Percentiles rank a stretch among this genome's conserved stretches.
These are phyloP conservation scores for Caenorhabditis inopinata DNA, from an alignment of 1,140 invertebrate genomes.

Conservation along the genomic window DNA sequence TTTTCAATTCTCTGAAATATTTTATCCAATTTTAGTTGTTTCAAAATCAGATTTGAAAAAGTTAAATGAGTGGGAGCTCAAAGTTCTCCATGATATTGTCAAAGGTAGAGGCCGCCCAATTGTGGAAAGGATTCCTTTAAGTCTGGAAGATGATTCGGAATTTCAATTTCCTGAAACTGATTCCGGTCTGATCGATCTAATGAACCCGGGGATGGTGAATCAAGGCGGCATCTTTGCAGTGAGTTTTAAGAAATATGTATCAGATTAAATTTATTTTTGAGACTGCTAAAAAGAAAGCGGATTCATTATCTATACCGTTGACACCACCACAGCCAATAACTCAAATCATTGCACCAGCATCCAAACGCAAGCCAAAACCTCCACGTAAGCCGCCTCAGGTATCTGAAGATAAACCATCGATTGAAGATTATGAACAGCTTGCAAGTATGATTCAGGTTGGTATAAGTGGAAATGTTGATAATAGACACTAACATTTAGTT, in stretches of 20 bases:
- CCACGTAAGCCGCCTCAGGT: constrained; percentile 10
- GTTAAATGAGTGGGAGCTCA: constrained; percentile 52
- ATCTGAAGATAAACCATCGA: constrained; percentile 2
- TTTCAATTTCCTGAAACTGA: background rate
- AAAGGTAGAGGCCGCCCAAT: constrained; percentile 37
- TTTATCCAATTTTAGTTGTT: background rate
- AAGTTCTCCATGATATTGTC: constrained; percentile 50
- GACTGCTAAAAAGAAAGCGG: background rate
- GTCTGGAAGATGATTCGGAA: background rate
- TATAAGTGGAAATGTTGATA: background rate
- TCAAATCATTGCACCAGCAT: background rate
- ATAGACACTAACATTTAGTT: background rate
- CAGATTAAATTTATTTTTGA: too few relatives aligned
- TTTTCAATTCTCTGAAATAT: background rate
- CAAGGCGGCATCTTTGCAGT: background rate
- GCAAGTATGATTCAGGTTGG: constrained; percentile 20
- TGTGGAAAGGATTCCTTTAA: background rate
- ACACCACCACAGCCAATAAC: background rate
- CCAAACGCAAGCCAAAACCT: background rate
- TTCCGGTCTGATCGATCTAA: constrained; percentile 4
- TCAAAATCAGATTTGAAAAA: constrained; percentile 35
- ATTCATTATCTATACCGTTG: background rate
- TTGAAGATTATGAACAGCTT: constrained; percentile 7
- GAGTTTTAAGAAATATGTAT: too few relatives aligned
- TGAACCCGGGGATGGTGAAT: background rate